Conservation (phyloP, 1,140 invertebrate species). For the Caenorhabditis tropicalis region DNA sequence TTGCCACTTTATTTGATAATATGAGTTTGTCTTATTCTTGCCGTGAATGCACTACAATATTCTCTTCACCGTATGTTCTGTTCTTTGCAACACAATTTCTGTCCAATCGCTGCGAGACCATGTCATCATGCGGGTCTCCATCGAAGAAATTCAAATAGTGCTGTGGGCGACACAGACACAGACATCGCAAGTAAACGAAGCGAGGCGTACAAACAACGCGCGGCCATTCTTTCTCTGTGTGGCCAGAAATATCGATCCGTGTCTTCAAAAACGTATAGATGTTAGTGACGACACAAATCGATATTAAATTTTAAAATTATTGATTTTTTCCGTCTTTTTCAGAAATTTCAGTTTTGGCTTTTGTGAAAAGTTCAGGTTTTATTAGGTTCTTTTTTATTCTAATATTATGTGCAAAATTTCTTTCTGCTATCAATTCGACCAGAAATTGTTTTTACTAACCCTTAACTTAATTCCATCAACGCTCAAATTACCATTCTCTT, state of each 20-base stretch:
- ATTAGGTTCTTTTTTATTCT: too few species aligned
- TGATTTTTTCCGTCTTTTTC: not conserved
- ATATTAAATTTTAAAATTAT: slow-evolving; percentile 2
- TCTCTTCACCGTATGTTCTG: not conserved
- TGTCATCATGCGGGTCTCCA: not conserved
- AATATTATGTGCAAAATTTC: too few species aligned
- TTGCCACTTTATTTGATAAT: too few species aligned
- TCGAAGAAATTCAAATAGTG: not conserved
- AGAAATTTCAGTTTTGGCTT: not conserved
- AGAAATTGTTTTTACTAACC: too few species aligned
- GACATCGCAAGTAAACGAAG: not conserved
- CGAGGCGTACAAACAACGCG: slow-evolving; percentile 35
- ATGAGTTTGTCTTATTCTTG: too few species aligned
- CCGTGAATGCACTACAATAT: slow-evolving; percentile 5
- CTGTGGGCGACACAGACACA: not conserved
- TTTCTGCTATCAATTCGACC: too few species aligned
- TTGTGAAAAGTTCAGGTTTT: too few species aligned
- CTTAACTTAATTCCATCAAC: too few species aligned
- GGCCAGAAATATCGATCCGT: not conserved
- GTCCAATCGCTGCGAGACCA: not conserved
- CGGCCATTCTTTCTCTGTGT: slow-evolving; percentile 16
- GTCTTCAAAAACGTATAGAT: not conserved
- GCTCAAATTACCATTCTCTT: too few species aligned
- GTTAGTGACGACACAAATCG: not conserved
- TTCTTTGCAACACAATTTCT: not conserved